phyloP scores from a whole-genome alignment of 2,888 invertebrate genomes.

The Acrocyrtus sp. region DNA sequence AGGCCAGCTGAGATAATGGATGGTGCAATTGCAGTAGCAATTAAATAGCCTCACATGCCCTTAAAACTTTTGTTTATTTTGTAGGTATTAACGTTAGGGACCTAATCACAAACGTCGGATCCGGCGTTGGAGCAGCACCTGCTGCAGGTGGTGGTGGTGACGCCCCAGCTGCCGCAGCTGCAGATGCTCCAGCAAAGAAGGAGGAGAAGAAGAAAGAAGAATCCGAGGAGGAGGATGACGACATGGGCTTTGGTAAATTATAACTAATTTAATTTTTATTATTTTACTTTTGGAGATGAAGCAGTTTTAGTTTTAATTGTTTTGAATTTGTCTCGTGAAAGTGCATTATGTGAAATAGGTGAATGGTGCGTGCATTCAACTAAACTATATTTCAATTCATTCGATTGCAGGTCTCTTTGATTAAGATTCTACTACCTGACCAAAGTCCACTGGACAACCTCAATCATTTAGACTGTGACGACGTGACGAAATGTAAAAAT shows the following conservation, averaged over 20 bases:
- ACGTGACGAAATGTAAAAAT: no score
- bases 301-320: background rate
- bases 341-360: background rate
- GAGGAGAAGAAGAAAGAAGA: conserved; percentile 83
- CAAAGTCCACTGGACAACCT: no score
- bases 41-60: no score
- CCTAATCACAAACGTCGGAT: conserved; percentile 91
- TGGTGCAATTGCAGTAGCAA: no score
- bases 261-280: background rate
- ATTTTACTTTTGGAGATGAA: background rate
- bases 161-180: conserved; percentile 69
- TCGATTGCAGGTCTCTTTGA: conserved; percentile 80
- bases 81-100: conserved; percentile 86
- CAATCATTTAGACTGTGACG: no score
- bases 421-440: conserved; percentile 68
- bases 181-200: conserved; percentile 66
- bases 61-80: conserved; percentile 1
- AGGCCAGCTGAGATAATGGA: no score
- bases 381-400: no score
- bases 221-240: conserved; percentile 84
- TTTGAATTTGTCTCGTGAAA: background rate
- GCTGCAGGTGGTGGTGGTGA: conserved; percentile 68
- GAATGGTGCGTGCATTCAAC: no score
- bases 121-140: conserved; percentile 88
- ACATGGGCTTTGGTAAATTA: conserved; percentile 88